These are phyloP conservation scores for Montipora sp. DNA, from an alignment of 64 coral and sea anemone genomes.

Conservation along the genomic window DNA sequence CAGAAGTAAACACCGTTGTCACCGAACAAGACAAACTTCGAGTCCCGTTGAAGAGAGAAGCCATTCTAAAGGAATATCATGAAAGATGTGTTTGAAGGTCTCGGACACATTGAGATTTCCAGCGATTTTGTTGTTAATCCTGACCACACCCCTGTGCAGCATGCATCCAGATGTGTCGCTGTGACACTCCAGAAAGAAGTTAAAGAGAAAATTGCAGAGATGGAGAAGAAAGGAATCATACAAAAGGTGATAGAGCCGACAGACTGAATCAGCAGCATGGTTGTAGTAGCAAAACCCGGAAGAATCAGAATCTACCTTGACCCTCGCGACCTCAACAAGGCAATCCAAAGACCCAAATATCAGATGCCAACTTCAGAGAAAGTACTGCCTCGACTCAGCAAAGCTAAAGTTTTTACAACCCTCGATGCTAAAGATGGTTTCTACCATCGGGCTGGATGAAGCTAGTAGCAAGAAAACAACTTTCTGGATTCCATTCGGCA, in stretches of 20 bases:
- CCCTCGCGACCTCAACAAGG: slow-evolving; percentile 60
- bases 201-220: slow-evolving; percentile 29
- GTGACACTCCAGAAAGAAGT: slow-evolving; percentile 46
- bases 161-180: slow-evolving; percentile 42
- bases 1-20: not conserved
- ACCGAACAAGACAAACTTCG: not conserved
- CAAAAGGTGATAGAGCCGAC: slow-evolving; percentile 11
- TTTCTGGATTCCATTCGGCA: too few species aligned
- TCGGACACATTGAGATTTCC: slow-evolving; percentile 39
- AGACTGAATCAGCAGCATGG: slow-evolving; percentile 67
- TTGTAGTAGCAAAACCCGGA: slow-evolving; percentile 20
- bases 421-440: too few species aligned
- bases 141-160: slow-evolving; percentile 45
- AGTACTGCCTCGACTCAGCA: too few species aligned
- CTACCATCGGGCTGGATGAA: too few species aligned
- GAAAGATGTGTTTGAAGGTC: slow-evolving; percentile 64
- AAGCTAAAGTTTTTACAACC: too few species aligned
- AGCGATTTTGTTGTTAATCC: not conserved
- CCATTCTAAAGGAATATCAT: slow-evolving; percentile 5
- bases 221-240: slow-evolving; percentile 51
- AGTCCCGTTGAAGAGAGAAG: slow-evolving; percentile 16
- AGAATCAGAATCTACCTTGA: slow-evolving; percentile 73
- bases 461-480: not conserved
- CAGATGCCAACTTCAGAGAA: too few species aligned
- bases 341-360: slow-evolving; percentile 47